A percentile compares a stretch with the other conserved stretches of the same genome.
Evolutionary conservation across 2,113 vertebrate genomes (phyloP).

Genomic region (Beaufortia kweichowensis): DNA sequence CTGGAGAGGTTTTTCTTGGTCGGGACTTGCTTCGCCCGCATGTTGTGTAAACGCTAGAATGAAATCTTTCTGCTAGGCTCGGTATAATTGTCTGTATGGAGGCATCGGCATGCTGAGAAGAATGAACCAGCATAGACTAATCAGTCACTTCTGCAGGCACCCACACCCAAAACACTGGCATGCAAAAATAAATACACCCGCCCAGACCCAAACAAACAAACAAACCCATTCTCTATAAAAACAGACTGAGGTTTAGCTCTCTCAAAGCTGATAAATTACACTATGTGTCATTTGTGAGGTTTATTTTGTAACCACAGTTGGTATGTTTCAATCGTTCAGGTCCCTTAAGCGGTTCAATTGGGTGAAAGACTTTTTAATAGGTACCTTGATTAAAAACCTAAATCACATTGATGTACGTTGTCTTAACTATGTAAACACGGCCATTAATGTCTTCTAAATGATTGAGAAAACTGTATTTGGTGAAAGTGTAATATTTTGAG

Average conservation of each 20-base stretch:
- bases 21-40: background rate
- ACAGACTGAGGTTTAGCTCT: slow-evolving; percentile 2
- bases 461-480: no score
- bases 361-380: background rate
- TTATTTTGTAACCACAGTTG: slow-evolving; percentile 28
- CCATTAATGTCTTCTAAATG: no score
- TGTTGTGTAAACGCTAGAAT: background rate
- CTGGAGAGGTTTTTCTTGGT: slow-evolving; percentile 10
- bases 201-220: slow-evolving; percentile 1
- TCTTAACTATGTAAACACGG: no score
- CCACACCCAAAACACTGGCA: slow-evolving; percentile 40
- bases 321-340: slow-evolving; percentile 1
- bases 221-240: background rate
- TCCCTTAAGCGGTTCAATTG: background rate
- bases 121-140: slow-evolving; percentile 7
- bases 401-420: no score
- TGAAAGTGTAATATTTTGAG: no score
- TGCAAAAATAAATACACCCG: slow-evolving; percentile 39
- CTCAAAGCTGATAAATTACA: slow-evolving; percentile 5
- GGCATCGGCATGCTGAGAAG: background rate
- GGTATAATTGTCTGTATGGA: background rate
- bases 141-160: slow-evolving; percentile 29
- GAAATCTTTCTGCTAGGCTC: background rate
- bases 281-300: slow-evolving; percentile 10
- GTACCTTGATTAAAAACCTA: no score